A percentile compares a stretch with the other conserved stretches of the same genome.
Evolutionary conservation across 2,797 vertebrate species (phyloP).

Genomic region (Tragopan temminckii): DNA sequence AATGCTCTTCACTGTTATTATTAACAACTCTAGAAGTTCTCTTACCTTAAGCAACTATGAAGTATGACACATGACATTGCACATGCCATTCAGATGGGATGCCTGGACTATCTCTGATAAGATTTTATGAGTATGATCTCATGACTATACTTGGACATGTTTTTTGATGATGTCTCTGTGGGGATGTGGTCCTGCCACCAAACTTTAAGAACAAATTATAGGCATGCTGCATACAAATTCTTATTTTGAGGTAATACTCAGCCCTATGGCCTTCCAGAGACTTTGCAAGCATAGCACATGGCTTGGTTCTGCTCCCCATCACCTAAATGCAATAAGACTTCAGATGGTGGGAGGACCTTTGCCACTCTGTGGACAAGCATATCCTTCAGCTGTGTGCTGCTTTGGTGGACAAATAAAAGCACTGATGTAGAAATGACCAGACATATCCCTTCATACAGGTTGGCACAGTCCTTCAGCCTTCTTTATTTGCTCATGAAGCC

Average conservation of each 20-base stretch:
- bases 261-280: neutral
- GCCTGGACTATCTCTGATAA: neutral
- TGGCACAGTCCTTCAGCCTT: neutral
- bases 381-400: neutral
- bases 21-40: neutral
- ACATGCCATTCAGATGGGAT: neutral
- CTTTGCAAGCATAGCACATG: neutral
- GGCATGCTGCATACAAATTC: neutral
- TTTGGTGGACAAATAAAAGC: neutral
- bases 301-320: neutral
- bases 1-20: neutral
- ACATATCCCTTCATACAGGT: fast-evolving
- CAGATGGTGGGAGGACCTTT: neutral
- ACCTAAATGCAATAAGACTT: neutral
- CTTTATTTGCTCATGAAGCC: neutral
- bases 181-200: neutral
- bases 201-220: neutral
- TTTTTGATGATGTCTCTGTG: neutral
- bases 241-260: neutral
- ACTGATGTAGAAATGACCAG: neutral
- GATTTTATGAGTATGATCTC: neutral
- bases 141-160: neutral
- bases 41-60: neutral
- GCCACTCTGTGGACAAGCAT: neutral
- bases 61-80: neutral